Evolutionary conservation across 2,113 vertebrate species (phyloP).

Genomic region (Clarias gariepinus): DNA sequence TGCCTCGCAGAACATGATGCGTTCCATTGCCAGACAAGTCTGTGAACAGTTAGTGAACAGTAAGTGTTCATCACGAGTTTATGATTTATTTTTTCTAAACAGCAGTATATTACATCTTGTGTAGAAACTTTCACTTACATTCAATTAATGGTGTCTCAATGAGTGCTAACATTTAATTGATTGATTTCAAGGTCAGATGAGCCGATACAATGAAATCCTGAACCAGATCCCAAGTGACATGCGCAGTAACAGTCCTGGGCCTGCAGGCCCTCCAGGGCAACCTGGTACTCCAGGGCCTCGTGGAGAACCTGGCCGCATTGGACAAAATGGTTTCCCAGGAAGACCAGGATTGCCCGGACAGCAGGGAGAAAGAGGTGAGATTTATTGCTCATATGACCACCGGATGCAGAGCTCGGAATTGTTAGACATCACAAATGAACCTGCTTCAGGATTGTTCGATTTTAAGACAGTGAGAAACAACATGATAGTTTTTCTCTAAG

Average conservation of each 20-base stretch:
- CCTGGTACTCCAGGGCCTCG: constrained; percentile 79
- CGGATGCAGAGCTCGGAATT: not conserved
- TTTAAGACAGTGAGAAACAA: not conserved
- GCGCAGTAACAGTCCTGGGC: constrained; percentile 86
- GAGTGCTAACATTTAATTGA: not conserved
- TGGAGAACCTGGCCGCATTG: constrained; percentile 87
- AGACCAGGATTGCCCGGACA: constrained; percentile 84
- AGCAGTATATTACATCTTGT: not conserved
- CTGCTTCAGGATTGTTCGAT: not conserved
- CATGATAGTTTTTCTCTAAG: not conserved
- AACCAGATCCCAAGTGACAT: constrained; percentile 93
- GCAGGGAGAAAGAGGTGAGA: constrained; percentile 86
- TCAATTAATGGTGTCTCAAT: not conserved
- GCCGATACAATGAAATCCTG: constrained; percentile 86
- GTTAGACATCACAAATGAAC: not conserved
- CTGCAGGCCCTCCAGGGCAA: constrained; percentile 82
- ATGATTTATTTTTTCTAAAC: not conserved
- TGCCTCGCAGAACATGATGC: constrained; percentile 97
- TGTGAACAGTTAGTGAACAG: constrained; percentile 92
- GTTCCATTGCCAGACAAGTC: constrained; percentile 94
- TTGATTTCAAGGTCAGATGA: constrained; percentile 84
- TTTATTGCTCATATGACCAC: not conserved
- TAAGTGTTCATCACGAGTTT: constrained; percentile 60
- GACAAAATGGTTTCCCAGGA: constrained; percentile 89
- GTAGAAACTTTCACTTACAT: not conserved